Percentiles rank a stretch among this genome's conserved stretches.
These are phyloP conservation scores for Ooceraea biroi DNA, from an alignment of 1,140 invertebrate genomes.

Conservation along the genomic window DNA sequence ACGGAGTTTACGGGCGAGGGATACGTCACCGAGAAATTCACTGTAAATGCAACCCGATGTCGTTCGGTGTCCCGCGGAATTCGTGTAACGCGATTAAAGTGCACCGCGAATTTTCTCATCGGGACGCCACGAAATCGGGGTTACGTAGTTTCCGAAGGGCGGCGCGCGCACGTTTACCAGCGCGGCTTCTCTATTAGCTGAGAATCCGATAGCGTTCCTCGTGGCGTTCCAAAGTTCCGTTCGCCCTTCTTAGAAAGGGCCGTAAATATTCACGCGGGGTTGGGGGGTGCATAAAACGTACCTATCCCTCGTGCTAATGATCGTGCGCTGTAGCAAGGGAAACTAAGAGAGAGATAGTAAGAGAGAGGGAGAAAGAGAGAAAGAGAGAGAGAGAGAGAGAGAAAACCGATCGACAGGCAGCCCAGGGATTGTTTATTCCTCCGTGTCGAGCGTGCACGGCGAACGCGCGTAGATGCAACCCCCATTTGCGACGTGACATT, in stretches of 20 bases:
- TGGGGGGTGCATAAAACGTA: slow-evolving; percentile 66
- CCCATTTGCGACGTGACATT: slow-evolving; percentile 68
- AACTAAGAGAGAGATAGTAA: too few relatives aligned
- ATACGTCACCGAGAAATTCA: slow-evolving; percentile 8
- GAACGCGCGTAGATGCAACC: slow-evolving; percentile 42
- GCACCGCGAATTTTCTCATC: slow-evolving; percentile 44
- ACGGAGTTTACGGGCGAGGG: neutral
- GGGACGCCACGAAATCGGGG: slow-evolving; percentile 18
- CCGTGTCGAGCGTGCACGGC: slow-evolving; percentile 22
- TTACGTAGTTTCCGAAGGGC: slow-evolving; percentile 51
- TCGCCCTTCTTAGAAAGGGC: slow-evolving; percentile 64
- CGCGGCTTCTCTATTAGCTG: slow-evolving; percentile 55
- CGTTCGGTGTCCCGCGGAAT: slow-evolving; percentile 42
- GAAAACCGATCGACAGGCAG: slow-evolving; percentile 42
- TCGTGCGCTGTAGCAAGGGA: slow-evolving; percentile 35
- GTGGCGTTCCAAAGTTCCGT: slow-evolving; percentile 48
- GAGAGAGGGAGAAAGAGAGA: neutral
- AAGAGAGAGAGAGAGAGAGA: neutral
- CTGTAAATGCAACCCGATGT: slow-evolving; percentile 20
- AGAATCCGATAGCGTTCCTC: slow-evolving; percentile 53
- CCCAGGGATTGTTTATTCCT: slow-evolving; percentile 56
- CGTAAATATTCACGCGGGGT: slow-evolving; percentile 74
- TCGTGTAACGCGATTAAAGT: slow-evolving; percentile 51
- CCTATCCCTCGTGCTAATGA: slow-evolving; percentile 70
- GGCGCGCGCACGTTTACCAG: slow-evolving; percentile 31